Evolutionary conservation across 2,888 invertebrate species (phyloP).

Genomic region (Sylvicola fuscatus): DNA sequence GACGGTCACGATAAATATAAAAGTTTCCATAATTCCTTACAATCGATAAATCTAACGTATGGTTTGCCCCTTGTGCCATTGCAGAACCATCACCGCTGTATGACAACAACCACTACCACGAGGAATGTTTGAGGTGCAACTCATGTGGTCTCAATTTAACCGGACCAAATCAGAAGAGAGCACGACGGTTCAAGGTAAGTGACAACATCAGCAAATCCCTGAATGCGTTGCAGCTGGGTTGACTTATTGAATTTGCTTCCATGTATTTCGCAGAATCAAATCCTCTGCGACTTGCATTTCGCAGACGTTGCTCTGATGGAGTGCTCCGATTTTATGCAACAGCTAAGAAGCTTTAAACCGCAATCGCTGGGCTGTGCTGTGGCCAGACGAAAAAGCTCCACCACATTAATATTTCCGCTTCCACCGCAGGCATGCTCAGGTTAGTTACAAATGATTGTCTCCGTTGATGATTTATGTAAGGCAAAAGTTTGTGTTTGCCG

Average conservation of each 20-base stretch:
- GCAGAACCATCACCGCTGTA: conserved; percentile 78
- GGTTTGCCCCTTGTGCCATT: conserved; percentile 14
- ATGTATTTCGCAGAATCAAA: conserved; percentile 44
- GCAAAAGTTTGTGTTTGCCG: no score
- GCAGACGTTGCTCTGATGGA: conserved; percentile 94
- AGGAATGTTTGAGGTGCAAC: conserved; percentile 93
- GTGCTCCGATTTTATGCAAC: conserved; percentile 94
- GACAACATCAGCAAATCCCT: background rate
- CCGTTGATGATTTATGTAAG: no score
- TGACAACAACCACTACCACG: conserved; percentile 92
- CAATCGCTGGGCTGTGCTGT: conserved; percentile 91
- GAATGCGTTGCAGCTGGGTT: background rate
- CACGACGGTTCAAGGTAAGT: conserved; percentile 37
- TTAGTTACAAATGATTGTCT: conserved; percentile 21
- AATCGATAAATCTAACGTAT: no score
- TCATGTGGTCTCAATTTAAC: conserved; percentile 85
- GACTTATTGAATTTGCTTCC: background rate
- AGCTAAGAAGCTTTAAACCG: conserved; percentile 86
- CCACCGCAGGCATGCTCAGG: conserved; percentile 91
- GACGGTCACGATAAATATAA: no score
- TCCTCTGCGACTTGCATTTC: conserved; percentile 89
- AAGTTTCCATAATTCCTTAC: no score
- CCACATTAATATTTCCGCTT: conserved; percentile 81
- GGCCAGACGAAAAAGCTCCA: conserved; percentile 79
- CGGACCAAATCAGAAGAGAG: conserved; percentile 63